Conservation (phyloP, 2,113 vertebrate genomes). For the Athene cunicularia region DNA sequence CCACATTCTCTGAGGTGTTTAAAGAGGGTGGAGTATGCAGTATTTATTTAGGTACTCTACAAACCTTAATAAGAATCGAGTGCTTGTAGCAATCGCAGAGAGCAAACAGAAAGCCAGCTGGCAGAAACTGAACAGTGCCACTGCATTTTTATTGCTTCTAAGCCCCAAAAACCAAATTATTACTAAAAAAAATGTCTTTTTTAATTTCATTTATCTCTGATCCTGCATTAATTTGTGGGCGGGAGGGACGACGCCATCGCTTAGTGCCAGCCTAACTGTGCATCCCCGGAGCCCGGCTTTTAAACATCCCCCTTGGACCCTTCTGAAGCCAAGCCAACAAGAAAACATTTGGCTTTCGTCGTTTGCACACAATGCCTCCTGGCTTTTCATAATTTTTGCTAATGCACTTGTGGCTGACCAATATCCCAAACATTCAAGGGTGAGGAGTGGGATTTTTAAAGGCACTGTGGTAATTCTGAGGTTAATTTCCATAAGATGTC, state of each 20-base stretch:
- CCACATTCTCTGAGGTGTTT: conserved; percentile 76
- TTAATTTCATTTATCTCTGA: conserved; percentile 44
- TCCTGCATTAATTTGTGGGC: not conserved
- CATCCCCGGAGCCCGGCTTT: not conserved
- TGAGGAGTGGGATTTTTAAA: not conserved
- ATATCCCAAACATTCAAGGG: not conserved
- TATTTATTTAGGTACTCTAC: conserved; percentile 69
- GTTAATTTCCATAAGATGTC: not conserved
- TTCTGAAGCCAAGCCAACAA: not conserved
- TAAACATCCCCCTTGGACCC: not conserved
- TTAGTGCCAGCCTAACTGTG: not conserved
- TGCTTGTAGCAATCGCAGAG: conserved; percentile 61
- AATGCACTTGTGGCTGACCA: fast-evolving
- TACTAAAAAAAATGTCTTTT: conserved; percentile 49
- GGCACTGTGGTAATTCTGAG: not conserved
- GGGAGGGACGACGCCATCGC: fast-evolving
- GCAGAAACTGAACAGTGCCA: conserved; percentile 38
- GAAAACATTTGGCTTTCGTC: not conserved
- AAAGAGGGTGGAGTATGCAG: conserved; percentile 73
- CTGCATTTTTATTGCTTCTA: conserved; percentile 36
- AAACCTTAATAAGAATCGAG: conserved; percentile 68
- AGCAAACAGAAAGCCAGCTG: conserved; percentile 58
- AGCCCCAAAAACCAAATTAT: not conserved
- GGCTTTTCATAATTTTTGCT: not conserved
- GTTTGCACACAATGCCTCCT: fast-evolving